Percentiles rank a stretch among this genome's conserved stretches.
Conservation (phyloP, 2,113 vertebrate genomes). For the Pygoscelis adeliae region DNA sequence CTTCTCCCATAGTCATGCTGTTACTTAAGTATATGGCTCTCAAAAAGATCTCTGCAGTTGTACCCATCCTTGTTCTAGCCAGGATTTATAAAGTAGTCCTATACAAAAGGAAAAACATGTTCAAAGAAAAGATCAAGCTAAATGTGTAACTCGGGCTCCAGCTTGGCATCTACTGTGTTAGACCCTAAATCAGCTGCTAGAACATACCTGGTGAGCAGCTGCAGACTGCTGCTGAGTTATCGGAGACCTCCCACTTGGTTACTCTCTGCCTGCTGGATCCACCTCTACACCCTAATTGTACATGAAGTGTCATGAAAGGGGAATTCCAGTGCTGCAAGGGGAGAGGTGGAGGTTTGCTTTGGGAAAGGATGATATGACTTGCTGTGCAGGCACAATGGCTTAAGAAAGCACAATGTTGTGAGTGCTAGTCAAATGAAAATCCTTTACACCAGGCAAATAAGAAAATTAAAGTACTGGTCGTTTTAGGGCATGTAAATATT, state of each 20-base stretch:
- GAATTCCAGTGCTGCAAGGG: slow-evolving; percentile 29
- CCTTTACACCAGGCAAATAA: not conserved
- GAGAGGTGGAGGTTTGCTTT: slow-evolving; percentile 21
- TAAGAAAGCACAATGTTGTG: not conserved
- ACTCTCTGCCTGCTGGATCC: not conserved
- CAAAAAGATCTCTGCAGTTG: not conserved
- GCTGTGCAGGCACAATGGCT: not conserved
- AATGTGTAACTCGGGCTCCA: not conserved
- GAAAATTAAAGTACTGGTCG: not conserved
- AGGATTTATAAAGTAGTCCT: not conserved
- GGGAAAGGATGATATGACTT: not conserved
- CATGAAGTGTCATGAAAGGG: slow-evolving; percentile 45
- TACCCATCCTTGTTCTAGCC: not conserved
- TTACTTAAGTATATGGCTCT: not conserved
- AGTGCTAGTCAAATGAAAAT: not conserved
- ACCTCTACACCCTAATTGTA: not conserved
- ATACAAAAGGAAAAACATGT: not conserved
- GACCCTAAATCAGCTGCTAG: slow-evolving; percentile 25
- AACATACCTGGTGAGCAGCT: slow-evolving; percentile 50
- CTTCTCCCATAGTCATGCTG: not conserved
- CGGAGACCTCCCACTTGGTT: slow-evolving; percentile 55
- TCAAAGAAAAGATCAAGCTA: slow-evolving; percentile 37
- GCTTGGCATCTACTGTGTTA: not conserved
- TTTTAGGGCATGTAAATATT: not conserved
- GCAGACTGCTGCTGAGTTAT: slow-evolving; percentile 8